Base-by-base conservation (phyloP, 2,888 invertebrate genomes). In the Netelia virgata region DNA sequence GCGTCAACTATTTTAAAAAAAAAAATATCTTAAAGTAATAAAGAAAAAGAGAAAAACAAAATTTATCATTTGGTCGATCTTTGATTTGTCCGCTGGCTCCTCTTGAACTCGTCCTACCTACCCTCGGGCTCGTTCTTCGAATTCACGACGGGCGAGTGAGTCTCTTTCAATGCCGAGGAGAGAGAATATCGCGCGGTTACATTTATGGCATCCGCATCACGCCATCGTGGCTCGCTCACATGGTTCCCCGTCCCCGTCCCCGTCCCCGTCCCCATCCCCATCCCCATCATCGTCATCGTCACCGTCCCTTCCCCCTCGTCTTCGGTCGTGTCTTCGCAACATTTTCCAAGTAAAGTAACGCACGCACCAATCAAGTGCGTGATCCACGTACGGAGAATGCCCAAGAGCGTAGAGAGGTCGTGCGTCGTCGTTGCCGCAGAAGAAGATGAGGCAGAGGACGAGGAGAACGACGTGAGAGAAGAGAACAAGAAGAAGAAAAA, bases 401-500 rank as follows among this genome's bases (percentile, higher is more conserved):
- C 57, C 53, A 66, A 69, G 43, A 55, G 64, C 74, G 83, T 61
- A 78, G 63, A 59, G 50, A 43, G 11, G 47, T 57, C 66, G 69
- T 0, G 28, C 53, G 9, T 18, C 20, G 75, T 18, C 18, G 64
- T 20, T 9, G 59, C 41, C 11, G 59, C 61, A 9, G 59, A 59
- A 41, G 61, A 53, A 18, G 53, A 68, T 18, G 66, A 57, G 64
- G n/a, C 50, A 20, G 64, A 75, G 47, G 59, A 68, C 9, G 74
- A 70, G 36, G 57, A 72, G 23, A 47, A 36, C 43, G 23, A 14
- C 18, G 57, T 9, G 18, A 23, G 50, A 57, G 59, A 53, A 16
- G 41, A 94, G 95, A 90, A 91, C 90, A 28, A 90, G 86, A 89
- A 88, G 75, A 73, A 81, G 70, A 86, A 86, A 63, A 18, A 74